phyloP scores from a whole-genome alignment of 1,140 invertebrate genomes.

The Triops cancriformis region DNA sequence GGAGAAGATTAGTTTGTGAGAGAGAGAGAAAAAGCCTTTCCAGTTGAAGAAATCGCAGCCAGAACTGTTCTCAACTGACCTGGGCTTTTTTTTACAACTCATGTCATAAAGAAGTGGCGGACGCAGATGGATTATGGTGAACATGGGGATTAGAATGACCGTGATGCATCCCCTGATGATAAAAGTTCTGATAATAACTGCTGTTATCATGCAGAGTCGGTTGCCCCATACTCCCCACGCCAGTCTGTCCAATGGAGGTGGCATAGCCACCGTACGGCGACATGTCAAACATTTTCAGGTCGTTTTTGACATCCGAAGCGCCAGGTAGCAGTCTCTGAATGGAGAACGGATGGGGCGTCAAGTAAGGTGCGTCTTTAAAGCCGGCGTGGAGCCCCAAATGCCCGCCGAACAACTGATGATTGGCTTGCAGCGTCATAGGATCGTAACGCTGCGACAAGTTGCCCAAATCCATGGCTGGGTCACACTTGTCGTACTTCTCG shows the following conservation, averaged over 20 bases:
- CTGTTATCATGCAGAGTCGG: conserved; percentile 18
- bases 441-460: conserved; percentile 25
- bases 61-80: background rate
- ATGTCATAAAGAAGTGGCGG: conserved; percentile 6
- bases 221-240: conserved; percentile 2
- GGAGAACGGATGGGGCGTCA: conserved; percentile 70
- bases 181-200: conserved; percentile 27
- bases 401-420: conserved; percentile 23
- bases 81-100: background rate
- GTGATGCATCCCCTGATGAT: conserved; percentile 27
- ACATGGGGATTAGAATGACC: conserved; percentile 17
- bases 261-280: conserved; percentile 47
- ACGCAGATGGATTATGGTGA: conserved; percentile 20
- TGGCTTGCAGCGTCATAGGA: conserved; percentile 20
- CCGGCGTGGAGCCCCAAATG: conserved; percentile 23
- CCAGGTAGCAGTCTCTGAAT: conserved; percentile 81
- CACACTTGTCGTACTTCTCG: conserved; percentile 28
- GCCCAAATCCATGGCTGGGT: conserved; percentile 24
- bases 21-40: too few relatives aligned
- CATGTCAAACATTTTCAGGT: conserved; percentile 47
- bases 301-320: conserved; percentile 59
- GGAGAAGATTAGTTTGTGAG: too few relatives aligned
- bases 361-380: conserved; percentile 21
- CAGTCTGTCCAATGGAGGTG: background rate
- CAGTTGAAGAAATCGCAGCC: too few relatives aligned